Evolutionary conservation across 2,113 vertebrate genomes (phyloP).

Genomic region (Crotalus viridis): DNA sequence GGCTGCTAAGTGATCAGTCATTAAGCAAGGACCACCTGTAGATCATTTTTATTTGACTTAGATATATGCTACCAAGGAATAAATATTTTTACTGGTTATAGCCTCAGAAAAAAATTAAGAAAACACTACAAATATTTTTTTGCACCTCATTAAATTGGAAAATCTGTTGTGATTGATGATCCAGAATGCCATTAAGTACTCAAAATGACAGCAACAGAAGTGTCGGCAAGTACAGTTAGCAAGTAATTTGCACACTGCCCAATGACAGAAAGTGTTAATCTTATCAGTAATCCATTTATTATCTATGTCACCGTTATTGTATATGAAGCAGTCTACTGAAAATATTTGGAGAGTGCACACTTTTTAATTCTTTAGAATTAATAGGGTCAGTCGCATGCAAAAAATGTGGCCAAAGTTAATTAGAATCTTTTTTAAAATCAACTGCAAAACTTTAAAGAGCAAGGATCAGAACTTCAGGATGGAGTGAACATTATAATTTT

Average conservation of each 20-base stretch:
- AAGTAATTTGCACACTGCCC: neutral
- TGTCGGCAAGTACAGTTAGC: neutral
- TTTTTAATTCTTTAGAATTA: fast-evolving
- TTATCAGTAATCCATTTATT: conserved; percentile 5
- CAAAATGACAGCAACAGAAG: conserved; percentile 13
- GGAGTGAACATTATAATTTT: neutral
- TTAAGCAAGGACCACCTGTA: neutral
- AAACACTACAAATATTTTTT: neutral
- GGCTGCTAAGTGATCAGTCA: fast-evolving
- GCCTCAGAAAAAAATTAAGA: neutral
- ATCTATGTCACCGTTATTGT: neutral
- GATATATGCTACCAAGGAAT: neutral
- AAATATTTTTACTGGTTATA: neutral
- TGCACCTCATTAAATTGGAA: neutral
- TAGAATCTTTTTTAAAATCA: neutral
- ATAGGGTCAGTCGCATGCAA: fast-evolving
- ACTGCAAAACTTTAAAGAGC: neutral
- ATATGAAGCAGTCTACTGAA: conserved; percentile 4
- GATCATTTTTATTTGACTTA: neutral
- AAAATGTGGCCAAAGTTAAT: conserved; percentile 6
- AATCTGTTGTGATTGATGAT: neutral
- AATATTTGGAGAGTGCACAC: neutral
- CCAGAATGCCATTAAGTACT: neutral
- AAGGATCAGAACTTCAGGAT: conserved; percentile 1
- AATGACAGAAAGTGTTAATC: neutral